Percentiles rank a stretch among this genome's conserved stretches.
These are phyloP conservation scores for Cyclopterus lumpus DNA, from an alignment of 2,797 vertebrate species.

Conservation along the genomic window DNA sequence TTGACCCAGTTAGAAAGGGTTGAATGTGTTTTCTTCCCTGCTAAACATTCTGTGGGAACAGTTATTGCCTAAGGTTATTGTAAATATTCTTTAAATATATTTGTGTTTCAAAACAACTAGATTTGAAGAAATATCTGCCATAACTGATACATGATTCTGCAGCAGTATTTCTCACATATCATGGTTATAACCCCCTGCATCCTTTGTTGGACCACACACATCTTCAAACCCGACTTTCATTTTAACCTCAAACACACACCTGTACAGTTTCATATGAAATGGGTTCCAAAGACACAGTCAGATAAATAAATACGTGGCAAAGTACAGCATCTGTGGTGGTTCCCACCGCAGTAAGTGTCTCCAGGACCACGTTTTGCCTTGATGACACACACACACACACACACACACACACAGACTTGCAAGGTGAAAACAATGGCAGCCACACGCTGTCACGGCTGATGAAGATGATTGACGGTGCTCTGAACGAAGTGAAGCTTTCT, in stretches of 20 bases:
- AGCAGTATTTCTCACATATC: background rate
- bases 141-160: background rate
- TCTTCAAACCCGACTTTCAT: background rate
- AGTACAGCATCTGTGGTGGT: background rate
- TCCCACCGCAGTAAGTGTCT: background rate
- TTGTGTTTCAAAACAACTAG: background rate
- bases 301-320: background rate
- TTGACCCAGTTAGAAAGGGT: background rate
- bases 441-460: background rate
- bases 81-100: background rate
- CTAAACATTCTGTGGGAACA: background rate
- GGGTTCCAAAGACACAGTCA: background rate
- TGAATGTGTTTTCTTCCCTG: background rate
- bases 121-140: background rate
- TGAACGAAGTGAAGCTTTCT: slow-evolving; percentile 58
- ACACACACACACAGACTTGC: background rate
- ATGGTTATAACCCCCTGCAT: background rate
- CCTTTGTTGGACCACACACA: background rate
- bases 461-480: slow-evolving; percentile 61
- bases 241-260: background rate
- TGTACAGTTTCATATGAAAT: background rate
- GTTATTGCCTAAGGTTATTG: background rate
- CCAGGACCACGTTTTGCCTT: background rate
- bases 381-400: background rate
- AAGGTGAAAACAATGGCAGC: slow-evolving; percentile 2